These are phyloP conservation scores for Chiroxiphia lanceolata DNA, from an alignment of 2,797 vertebrate genomes.

Conservation along the genomic window DNA sequence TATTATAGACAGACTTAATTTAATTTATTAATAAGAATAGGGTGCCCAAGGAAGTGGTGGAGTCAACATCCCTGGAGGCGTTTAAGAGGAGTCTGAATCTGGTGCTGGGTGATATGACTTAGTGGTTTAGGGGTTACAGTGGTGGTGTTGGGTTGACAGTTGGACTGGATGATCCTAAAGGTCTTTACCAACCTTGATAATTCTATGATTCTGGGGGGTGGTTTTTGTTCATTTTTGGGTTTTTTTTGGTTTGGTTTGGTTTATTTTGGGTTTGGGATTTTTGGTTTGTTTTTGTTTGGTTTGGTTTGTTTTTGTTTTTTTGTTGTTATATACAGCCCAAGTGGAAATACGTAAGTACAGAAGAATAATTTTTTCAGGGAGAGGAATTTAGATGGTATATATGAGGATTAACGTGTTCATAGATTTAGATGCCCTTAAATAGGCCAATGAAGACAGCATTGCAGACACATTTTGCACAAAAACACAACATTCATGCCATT, in stretches of 20 bases:
- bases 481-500: neutral
- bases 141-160: rapidly evolving
- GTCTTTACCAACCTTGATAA: neutral
- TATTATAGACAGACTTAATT: neutral
- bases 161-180: neutral
- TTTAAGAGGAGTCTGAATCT: neutral
- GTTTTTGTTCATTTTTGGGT: too few species aligned
- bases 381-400: neutral
- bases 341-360: neutral
- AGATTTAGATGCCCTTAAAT: neutral
- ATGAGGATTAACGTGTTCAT: neutral
- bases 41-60: neutral
- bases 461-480: neutral
- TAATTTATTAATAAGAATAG: neutral
- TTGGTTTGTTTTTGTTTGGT: neutral
- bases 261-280: neutral
- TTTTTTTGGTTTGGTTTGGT: neutral
- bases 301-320: neutral
- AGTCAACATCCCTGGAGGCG: neutral
- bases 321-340: neutral
- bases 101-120: neutral
- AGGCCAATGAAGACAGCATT: neutral
- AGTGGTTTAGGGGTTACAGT: neutral
- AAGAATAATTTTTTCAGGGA: neutral
- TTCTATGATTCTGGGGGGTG: neutral